Base-by-base conservation (phyloP, 2,888 invertebrate genomes). In the Napeogenes inachia region DNA sequence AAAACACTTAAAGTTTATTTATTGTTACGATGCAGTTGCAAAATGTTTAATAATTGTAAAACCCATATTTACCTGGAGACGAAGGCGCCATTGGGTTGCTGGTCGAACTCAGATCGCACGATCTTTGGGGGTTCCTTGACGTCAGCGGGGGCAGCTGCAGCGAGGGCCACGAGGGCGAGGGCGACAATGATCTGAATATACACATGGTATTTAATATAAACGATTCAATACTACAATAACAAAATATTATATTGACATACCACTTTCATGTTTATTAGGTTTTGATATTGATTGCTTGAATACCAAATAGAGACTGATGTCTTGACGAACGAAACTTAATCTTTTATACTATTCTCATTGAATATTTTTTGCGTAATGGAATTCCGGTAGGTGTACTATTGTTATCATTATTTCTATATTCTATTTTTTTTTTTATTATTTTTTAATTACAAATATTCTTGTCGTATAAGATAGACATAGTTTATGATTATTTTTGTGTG, bases 331-430 rank as follows among this genome's bases (percentile, higher is more conserved):
- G 75, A 71, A 71, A 72, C 81, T 73, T 77, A 81, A 76, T 85
- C 87, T 89, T 89, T 83, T 89, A 89, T 89, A 89, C 84, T 84
- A 83, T 84, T 84, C 82, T 79, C 77, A 42, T 42, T 21, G 21
- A 8, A 8, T 10, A 42, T 42, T 2, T 3, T 10, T 42, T 42
- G 8, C 42, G 42, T 10, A 42, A 42, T 12, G 8, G 12, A 3
- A 10, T 42, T 21, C 21, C 21, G 8, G 10, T 42, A 10, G 12
- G 42, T 10, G 2, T 10, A 42, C 3, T 42, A 10, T 10, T 42
- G 12, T 3, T 10, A 42, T 6, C 10, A 42, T 10, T 42, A 42
- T 10, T 8, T 10, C 42, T 12, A 2, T 42, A 2, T 21, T 21
- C 21, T 1, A 1, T 21, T 21, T 21, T 21, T 21, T 21, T 21